phyloP scores from a whole-genome alignment of 2,797 vertebrate species.

The Carcharodon carcharias region DNA sequence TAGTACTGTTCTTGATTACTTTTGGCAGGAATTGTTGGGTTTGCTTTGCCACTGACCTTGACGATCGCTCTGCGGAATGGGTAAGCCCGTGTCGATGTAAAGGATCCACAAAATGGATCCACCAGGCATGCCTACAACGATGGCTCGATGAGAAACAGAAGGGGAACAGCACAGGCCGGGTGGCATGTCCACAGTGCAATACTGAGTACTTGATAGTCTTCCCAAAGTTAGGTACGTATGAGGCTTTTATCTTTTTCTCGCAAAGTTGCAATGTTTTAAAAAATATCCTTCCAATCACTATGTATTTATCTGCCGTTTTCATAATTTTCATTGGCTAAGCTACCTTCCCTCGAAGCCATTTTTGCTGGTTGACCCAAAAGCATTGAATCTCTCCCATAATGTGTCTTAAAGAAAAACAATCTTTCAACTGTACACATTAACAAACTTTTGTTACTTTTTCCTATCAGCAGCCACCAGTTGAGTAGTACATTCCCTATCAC shows the following conservation, averaged over 20 bases:
- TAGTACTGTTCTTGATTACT: not conserved
- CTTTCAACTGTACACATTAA: not conserved
- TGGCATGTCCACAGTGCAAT: constrained; percentile 66
- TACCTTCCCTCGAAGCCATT: not conserved
- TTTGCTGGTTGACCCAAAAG: not conserved
- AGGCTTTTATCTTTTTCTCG: not conserved
- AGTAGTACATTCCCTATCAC: no score
- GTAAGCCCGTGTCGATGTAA: constrained; percentile 68
- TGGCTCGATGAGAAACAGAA: constrained; percentile 73
- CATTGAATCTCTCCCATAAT: not conserved
- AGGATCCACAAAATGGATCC: constrained; percentile 72
- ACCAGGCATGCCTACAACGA: constrained; percentile 67
- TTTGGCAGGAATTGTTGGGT: constrained; percentile 66
- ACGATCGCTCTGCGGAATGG: constrained; percentile 63
- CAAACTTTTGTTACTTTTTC: not conserved
- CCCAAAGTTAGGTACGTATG: constrained; percentile 58
- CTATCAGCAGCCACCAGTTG: no score
- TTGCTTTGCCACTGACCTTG: constrained; percentile 63
- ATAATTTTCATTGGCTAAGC: no score
- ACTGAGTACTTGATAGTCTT: constrained; percentile 62
- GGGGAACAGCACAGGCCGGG: constrained; percentile 54
- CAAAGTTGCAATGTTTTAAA: no score
- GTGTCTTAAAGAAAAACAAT: not conserved
- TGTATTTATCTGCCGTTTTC: not conserved
- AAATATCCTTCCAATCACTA: not conserved